Base-by-base conservation (phyloP, 2,113 vertebrate genomes). In the Sinocyclocheilus grahami region DNA sequence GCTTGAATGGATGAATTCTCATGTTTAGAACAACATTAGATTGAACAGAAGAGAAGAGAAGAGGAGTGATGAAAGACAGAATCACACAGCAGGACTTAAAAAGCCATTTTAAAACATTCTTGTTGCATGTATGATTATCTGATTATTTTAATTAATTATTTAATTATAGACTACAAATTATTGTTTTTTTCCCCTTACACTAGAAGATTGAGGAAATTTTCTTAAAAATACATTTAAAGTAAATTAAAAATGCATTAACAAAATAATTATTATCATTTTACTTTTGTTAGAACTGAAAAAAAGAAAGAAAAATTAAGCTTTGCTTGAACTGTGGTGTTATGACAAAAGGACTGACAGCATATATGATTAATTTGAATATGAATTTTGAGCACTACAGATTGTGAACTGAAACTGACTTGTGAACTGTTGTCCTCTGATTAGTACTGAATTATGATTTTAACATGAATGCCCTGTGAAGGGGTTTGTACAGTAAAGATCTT, bases 1-100 rank as follows among this genome's bases (percentile, higher is more conserved):
- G 87, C 90, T 82, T 85, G 63, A 76, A 78, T 85, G 86, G 78
- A 85, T 82, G 74, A 27, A 86, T 89, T 77, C 18, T 48, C 89
- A 16, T 89, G 78, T 88, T 89, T 86, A 82, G 58, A 65, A 24
- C 71, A 85, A 81, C 53, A 82, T 13, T 18, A 78, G 71, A 69
- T 88, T 88, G 30, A 60, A 51, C 42, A 42, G 8, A 42, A 46
- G 46, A 48, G 11, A 48, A 12, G 27, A 37, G 11, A 48, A 12
- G 27, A 37, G 42, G 13, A n/a, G 13, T 39, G 76, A 85, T 48
- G 30, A 69, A 24, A 65, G 39, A 77, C 13, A 37, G 46, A 33
- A 63, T 82, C 14, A 46, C 42, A 48, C 4, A 10, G 24, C 7
- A 67, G 60, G 13, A 51, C 4, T 65, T 46, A 42, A 65, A 81